Evolutionary conservation across 2,797 vertebrate genomes (phyloP), one percentile per base, ranked within the genome.

Genomic region (Acanthurus tractus): DNA sequence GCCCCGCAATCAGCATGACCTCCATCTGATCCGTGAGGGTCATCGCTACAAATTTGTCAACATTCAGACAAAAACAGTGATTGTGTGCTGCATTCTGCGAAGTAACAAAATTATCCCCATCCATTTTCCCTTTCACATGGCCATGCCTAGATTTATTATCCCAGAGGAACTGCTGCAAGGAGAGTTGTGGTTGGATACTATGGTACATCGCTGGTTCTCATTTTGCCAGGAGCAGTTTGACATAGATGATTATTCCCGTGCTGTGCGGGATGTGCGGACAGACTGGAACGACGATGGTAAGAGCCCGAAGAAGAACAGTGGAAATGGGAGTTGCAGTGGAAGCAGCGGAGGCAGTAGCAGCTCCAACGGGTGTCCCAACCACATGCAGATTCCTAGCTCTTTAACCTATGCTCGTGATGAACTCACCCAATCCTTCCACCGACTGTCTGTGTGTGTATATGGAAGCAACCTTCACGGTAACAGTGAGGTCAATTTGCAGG

Each of bases 31-130:
- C 86, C 96, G 98, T 0, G 98, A 99, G 84, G 98, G 98, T 3
- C 98, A 99, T 79, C 96, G 97, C 84, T 99, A 99, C 92, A 99
- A 99, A 85, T 94, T 99, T 23, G 98, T 99, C 69, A 99, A 99
- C 93, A 96, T 99, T 67, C 98, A 98, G 77, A 99, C 98, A n/a
- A 98, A 98, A 94, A 99, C 98, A 0, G 98, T 99, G 79, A 98
- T 98, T 1, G 97, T 99, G 58, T 98, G 98, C 91, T 98, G 97
- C 0, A 89, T 96, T 13, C 91, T 99, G 65, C 96, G 97, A 0
- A 95, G 95, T 83, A 97, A 96, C 94, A 97, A 97, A 93, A 95
- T 99, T 63, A 92, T 97, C 81, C 98, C 98, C 64, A 83, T 96
- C 91, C 97, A 99, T 90, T 99, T 99, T 65, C 97, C 97, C 18